phyloP scores from a whole-genome alignment of 2,888 invertebrate species.

The Masnerella sp. region DNA sequence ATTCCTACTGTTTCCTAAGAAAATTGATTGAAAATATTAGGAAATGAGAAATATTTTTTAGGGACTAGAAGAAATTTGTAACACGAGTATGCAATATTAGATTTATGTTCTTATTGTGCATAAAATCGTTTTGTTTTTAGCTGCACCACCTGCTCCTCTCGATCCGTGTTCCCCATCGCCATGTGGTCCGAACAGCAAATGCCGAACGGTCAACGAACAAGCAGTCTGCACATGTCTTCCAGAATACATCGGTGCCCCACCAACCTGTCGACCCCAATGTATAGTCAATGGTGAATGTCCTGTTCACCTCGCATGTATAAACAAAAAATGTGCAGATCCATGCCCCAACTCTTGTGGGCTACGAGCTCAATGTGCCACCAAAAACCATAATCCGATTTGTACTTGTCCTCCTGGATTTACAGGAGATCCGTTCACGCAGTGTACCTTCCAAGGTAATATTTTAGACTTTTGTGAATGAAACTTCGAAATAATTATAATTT shows the following conservation, averaged over 20 bases:
- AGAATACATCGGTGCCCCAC: conserved; percentile 88
- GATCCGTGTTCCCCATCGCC: conserved; percentile 91
- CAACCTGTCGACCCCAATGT: conserved; percentile 88
- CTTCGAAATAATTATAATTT: too few species aligned
- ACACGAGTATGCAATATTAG: too few species aligned
- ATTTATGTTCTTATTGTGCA: too few species aligned
- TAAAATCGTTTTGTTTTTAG: neutral
- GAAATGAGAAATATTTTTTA: neutral
- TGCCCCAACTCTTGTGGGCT: conserved; percentile 78
- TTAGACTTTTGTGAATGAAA: neutral
- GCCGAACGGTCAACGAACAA: conserved; percentile 86
- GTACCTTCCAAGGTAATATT: conserved; percentile 14
- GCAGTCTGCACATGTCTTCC: conserved; percentile 91
- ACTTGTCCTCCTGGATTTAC: conserved; percentile 84
- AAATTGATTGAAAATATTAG: too few species aligned
- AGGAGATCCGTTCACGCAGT: conserved; percentile 85
- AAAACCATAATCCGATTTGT: conserved; percentile 77
- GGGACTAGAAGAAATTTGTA: neutral
- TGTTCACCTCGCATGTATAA: conserved; percentile 87
- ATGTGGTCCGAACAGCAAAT: conserved; percentile 93
- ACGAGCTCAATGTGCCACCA: conserved; percentile 77
- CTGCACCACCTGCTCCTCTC: conserved; percentile 58
- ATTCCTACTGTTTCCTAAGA: too few species aligned
- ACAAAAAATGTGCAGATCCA: conserved; percentile 78
- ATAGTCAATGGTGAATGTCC: conserved; percentile 84